Conservation (phyloP, 2,113 vertebrate genomes). For the Tenebrosternarchus preto region DNA sequence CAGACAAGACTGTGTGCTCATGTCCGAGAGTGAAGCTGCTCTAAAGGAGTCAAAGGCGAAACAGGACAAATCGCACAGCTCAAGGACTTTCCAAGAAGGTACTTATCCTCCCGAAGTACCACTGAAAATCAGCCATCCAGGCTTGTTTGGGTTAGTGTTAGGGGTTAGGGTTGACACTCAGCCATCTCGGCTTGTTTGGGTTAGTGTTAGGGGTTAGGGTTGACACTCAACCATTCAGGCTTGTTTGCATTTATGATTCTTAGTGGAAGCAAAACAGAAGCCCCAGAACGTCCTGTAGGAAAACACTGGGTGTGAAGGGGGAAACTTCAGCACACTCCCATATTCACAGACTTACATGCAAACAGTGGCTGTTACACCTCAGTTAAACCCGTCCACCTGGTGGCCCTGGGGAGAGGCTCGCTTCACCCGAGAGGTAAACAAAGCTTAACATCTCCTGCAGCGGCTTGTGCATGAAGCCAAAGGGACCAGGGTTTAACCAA, state of each 20-base stretch:
- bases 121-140: not conserved
- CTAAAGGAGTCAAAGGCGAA: not conserved
- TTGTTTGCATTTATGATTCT: not conserved
- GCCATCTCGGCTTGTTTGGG: not conserved
- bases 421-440: too few relatives aligned
- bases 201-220: too few relatives aligned
- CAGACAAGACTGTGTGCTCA: too few relatives aligned
- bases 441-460: too few relatives aligned
- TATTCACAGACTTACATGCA: too few relatives aligned
- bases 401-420: constrained; percentile 3
- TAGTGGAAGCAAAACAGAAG: not conserved
- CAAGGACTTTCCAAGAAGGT: not conserved
- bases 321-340: not conserved
- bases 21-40: constrained; percentile 23
- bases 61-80: not conserved
- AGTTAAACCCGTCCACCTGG: not conserved
- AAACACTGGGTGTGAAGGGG: too few relatives aligned
- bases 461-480: too few relatives aligned
- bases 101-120: constrained; percentile 11
- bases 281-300: too few relatives aligned
- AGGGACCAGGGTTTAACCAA: too few relatives aligned
- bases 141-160: too few relatives aligned
- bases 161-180: too few relatives aligned
- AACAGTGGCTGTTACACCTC: not conserved
- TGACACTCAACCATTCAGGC: not conserved